Conservation (phyloP, 2,797 vertebrate species). For the Pampus argenteus region DNA sequence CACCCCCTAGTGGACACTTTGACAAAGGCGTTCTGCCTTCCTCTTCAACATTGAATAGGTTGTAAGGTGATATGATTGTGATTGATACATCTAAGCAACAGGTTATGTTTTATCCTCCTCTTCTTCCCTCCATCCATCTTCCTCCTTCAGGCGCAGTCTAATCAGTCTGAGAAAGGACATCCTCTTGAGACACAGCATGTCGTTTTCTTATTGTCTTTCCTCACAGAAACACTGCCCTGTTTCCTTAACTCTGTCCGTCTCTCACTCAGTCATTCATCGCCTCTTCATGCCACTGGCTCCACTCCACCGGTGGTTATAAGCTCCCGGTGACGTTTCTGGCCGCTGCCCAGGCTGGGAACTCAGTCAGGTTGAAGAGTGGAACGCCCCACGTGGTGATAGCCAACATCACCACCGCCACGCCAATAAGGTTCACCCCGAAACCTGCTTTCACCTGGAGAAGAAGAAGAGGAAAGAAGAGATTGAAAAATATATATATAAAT, state of each 20-base stretch:
- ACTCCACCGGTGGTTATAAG: slow-evolving; percentile 70
- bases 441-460: slow-evolving; percentile 94
- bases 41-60: not conserved
- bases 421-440: slow-evolving; percentile 96
- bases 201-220: slow-evolving; percentile 24
- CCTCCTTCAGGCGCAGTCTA: slow-evolving; percentile 19
- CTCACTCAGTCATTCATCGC: slow-evolving; percentile 6
- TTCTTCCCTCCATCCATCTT: slow-evolving; percentile 12
- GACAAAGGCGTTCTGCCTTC: slow-evolving; percentile 1
- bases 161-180: slow-evolving; percentile 21
- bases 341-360: slow-evolving; percentile 92
- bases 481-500: not conserved
- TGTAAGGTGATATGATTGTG: slow-evolving; percentile 5
- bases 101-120: slow-evolving; percentile 17
- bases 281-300: not conserved
- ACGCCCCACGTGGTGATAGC: slow-evolving; percentile 97
- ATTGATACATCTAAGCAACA: slow-evolving; percentile 26
- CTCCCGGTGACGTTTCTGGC: slow-evolving; percentile 86
- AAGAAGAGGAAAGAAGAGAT: not conserved
- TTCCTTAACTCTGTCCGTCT: slow-evolving; percentile 18
- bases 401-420: slow-evolving; percentile 93
- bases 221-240: slow-evolving; percentile 9
- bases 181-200: slow-evolving; percentile 4
- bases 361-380: slow-evolving; percentile 92
- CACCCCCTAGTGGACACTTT: slow-evolving; percentile 21